Base-by-base conservation (phyloP, 2,113 vertebrate genomes). In the Cynocephalus volans region DNA sequence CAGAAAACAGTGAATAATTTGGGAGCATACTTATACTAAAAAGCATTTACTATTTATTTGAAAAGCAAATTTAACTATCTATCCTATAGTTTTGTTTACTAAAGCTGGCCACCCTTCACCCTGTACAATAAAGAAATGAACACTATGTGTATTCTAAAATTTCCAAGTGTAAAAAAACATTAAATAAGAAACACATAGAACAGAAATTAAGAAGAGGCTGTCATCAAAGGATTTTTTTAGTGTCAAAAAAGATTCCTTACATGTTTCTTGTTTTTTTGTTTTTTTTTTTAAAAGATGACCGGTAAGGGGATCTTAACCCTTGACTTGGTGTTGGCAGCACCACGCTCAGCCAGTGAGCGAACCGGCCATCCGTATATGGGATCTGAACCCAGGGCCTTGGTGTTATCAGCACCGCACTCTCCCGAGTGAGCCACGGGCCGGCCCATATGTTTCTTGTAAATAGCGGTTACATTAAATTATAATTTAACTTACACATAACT, bases 21-120 rank as follows among this genome's bases (percentile, higher is more conserved):
- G 8, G 18, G 41, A 33, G 9, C 13, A 79, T 31, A 24, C 24
- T 95, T 73, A 62, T 2, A 56, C 58, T 88, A 60, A 86, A 89
- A 50, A 72, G 36, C 21, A 77, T 21, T 28, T 13, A 23, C 75
- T 76, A 52, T 54, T 75, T 88, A 88, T 31, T 36, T 83, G 18
- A 94, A 80, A 90, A 91, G 41, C 6, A 95, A 91, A 85, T 88
- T 80, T 84, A 73, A 52, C 36, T 69, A n/a, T n/a, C 19, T 52
- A 14, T 48, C 13, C 72, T 50, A 1, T 33, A 50, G 82, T 96
- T 95, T 76, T 77, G 31, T 87, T 94, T 94, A 69, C n/a, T 52
- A 75, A 88, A 69, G 79, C 48, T 24, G 36, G 23, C 41, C 90
- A 60, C 56, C 72, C 15, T 75, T 52, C 1, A 75, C 19, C 7